These are phyloP conservation scores for Seladonia tumulorum DNA, from an alignment of 2,888 invertebrate species.

Conservation along the genomic window DNA sequence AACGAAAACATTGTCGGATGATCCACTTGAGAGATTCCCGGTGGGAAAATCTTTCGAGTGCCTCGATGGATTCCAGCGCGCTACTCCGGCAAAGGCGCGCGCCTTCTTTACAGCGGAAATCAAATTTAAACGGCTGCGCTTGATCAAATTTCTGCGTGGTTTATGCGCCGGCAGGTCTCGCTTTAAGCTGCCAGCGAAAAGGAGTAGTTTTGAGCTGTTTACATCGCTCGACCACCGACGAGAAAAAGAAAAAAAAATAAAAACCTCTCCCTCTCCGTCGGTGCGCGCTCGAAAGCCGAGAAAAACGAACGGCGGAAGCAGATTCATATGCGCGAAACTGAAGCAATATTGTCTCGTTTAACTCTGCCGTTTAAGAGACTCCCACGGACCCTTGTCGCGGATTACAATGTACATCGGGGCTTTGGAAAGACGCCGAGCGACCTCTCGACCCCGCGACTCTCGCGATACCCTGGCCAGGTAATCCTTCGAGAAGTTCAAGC, in stretches of 20 bases:
- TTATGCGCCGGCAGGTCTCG: not conserved
- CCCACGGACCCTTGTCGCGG: not conserved
- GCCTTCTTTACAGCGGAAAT: not conserved
- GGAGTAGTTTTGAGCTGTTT: not conserved
- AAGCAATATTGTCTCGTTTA: constrained; percentile 9
- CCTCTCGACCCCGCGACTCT: not conserved
- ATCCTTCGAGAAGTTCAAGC: not conserved
- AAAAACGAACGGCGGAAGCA: not conserved
- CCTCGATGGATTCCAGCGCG: not conserved
- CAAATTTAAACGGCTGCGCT: not conserved
- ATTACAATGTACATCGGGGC: not conserved
- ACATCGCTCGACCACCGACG: not conserved
- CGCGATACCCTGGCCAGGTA: not conserved
- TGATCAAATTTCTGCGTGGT: not conserved
- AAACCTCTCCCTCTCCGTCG: not conserved
- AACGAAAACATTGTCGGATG: not conserved
- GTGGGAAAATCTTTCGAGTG: not conserved
- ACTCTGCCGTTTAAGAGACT: not conserved
- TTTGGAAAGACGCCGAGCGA: not conserved
- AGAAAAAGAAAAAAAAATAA: too few species aligned
- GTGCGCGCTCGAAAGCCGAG: not conserved
- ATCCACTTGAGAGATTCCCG: not conserved
- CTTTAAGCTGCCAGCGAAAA: not conserved
- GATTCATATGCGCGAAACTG: not conserved
- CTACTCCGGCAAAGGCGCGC: not conserved